Base-by-base conservation (phyloP, 2,888 invertebrate species). In the Sarcophaga carnaria region DNA sequence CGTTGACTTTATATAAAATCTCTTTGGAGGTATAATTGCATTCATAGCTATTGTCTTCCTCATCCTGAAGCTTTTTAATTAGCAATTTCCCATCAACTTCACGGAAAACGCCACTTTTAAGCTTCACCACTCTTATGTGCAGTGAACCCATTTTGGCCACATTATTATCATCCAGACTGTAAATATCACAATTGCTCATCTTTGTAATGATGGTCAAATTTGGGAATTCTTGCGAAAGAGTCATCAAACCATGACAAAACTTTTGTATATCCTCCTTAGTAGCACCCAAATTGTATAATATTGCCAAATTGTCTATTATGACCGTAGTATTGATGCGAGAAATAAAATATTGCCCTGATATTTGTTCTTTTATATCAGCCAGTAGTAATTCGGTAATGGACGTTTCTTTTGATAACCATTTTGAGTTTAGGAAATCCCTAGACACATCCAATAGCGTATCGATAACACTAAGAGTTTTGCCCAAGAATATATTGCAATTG, bases 251-350 rank as follows among this genome's bases (percentile, higher is more conserved):
- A 75, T 91, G 89, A 22, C 92, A 93, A 75, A 93, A 88, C 17
- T 90, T 90, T 71, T 92, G 88, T 25, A 92, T 86, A 20, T 91
- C 89, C 69, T 91, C 89, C 64, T 91, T 90, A 54, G 89, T 91
- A 27, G 92, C 92, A 37, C 93, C 95, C 86, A 97, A 93, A 92
- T 96, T 96, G 90, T 96, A 94, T 47, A 97, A 93, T 91, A 96
- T 96, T 87, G 96, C 95, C 37, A 97, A 90, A 90, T 97, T 97
- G 91, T 97, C 97, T 80, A 97, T 93, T 71, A 97, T 94, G 67
- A 97, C 92, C 88, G 94, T 95, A 4, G 95, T 94, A 88, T 94
- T 91, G 79, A 90, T 90, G 85, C 92, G 91, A 70, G 89, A 90
- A 25, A 88, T 89, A 62, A 90, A 91, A 66, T 90, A 91, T 74